Evolutionary conservation across 2,113 vertebrate genomes (phyloP).

Genomic region (Himantopus leucocephalus): DNA sequence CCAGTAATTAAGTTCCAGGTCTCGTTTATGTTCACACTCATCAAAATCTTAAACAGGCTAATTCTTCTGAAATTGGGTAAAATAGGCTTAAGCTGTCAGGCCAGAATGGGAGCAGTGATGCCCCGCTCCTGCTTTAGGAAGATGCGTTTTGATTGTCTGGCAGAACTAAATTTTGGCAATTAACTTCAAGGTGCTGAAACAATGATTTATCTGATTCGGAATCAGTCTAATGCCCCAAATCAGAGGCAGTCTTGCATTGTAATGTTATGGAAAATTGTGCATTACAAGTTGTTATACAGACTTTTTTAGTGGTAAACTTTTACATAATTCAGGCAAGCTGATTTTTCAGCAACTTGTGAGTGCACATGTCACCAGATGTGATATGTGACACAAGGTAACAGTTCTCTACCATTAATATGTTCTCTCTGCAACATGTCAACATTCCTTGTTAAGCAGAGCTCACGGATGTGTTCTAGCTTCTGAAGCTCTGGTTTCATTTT

Average conservation of each 20-base stretch:
- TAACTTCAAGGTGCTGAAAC: background rate
- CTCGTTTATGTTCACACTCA: background rate
- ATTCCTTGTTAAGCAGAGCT: background rate
- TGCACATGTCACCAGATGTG: background rate
- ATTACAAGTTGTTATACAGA: background rate
- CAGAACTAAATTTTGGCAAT: background rate
- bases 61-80: background rate
- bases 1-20: background rate
- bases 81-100: background rate
- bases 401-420: background rate
- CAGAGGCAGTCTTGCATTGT: background rate
- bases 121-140: background rate
- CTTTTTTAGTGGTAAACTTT: background rate
- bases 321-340: background rate
- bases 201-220: background rate
- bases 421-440: background rate
- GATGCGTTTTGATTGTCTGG: background rate
- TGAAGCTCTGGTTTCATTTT: background rate
- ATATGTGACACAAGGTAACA: background rate
- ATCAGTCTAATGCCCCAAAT: background rate
- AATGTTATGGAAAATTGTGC: background rate
- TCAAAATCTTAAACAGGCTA: background rate
- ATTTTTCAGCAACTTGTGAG: background rate
- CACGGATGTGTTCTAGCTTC: background rate
- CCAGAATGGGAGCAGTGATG: background rate